These are phyloP conservation scores for Rhopalosiphum maidis DNA, from an alignment of 1,140 invertebrate species.

Conservation along the genomic window DNA sequence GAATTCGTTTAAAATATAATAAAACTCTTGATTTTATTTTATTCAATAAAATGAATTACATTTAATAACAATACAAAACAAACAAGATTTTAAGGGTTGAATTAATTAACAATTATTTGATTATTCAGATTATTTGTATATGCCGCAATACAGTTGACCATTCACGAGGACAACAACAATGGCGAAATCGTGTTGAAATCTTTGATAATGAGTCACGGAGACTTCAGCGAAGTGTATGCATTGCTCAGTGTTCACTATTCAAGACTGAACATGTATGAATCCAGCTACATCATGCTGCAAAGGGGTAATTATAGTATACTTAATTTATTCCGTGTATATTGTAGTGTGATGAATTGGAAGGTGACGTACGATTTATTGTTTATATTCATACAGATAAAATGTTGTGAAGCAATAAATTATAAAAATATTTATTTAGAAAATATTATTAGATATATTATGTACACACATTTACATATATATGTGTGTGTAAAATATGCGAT, in stretches of 20 bases:
- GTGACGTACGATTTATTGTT: neutral
- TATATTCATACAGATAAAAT: neutral
- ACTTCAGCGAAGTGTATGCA: constrained; percentile 28
- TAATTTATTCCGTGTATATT: neutral
- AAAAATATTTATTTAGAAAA: neutral
- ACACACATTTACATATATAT: too few species aligned
- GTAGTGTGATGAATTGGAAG: neutral
- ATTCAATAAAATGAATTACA: neutral
- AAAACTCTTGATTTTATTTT: neutral
- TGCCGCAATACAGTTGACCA: constrained; percentile 33
- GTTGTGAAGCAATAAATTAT: neutral
- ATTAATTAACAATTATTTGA: neutral
- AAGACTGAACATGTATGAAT: neutral
- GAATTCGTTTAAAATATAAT: neutral
- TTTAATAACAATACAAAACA: neutral
- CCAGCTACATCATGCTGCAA: constrained; percentile 11
- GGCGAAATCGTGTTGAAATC: constrained; percentile 41
- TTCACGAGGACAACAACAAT: neutral
- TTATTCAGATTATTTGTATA: constrained; percentile 45
- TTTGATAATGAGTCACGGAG: constrained; percentile 39
- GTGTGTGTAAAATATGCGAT: too few species aligned
- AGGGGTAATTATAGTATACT: constrained; percentile 8
- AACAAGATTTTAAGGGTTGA: neutral
- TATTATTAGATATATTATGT: neutral
- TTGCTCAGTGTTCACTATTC: constrained; percentile 48